Base-by-base conservation (phyloP, 2,113 vertebrate genomes). In the Ranitomeya variabilis region DNA sequence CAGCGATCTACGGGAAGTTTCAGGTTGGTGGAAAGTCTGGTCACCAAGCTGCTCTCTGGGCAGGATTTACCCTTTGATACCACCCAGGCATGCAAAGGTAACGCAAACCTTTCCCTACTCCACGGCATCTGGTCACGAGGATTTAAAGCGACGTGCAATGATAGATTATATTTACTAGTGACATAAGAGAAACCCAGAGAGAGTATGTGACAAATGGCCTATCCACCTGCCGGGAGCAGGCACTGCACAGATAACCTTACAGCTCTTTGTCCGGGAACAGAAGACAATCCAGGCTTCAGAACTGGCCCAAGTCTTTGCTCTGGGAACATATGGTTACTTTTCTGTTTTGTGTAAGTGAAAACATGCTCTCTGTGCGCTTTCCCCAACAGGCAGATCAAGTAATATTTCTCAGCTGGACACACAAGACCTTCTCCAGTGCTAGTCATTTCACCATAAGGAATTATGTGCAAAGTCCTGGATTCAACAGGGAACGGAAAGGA, bases 311-410 rank as follows among this genome's bases (percentile, higher is more conserved):
- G 78, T 14, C 45, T 18, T 64, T 52, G 67, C 55, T 60, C 60
- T 66, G 21, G 1, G 74, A 78, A 79, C 85, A 86, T 86, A 79
- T 86, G 85, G 74, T 79, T 79, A 67, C 85, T 79, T 86, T 86
- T 45, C 79, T 86, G 60, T 86, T 64, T 79, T 79, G 76, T 59
- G 31, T 86, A 86, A 86, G 85, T 86, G 76, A 80, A 86, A 86
- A 86, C 85, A 86, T 79, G 74, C 51, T 21, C 57, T 86, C 51
- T 78, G 60, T 79, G 60, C 64, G 9, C 11, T 55, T 69, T 71
- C 21, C 82, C 82, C 82, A 84, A 23, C 82, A 84, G 82, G 82
- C 82, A 84, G 55, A 71, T 84, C 82, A 71, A 55, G 82, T 84
- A 69, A 84, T 84, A 11, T 18, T 71, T 84, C 66, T 67, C 82